A percentile compares a stretch with the other conserved stretches of the same genome.
These are phyloP conservation scores for Synanthedon tipuliformis DNA, from an alignment of 2,888 invertebrate species.

Conservation along the genomic window DNA sequence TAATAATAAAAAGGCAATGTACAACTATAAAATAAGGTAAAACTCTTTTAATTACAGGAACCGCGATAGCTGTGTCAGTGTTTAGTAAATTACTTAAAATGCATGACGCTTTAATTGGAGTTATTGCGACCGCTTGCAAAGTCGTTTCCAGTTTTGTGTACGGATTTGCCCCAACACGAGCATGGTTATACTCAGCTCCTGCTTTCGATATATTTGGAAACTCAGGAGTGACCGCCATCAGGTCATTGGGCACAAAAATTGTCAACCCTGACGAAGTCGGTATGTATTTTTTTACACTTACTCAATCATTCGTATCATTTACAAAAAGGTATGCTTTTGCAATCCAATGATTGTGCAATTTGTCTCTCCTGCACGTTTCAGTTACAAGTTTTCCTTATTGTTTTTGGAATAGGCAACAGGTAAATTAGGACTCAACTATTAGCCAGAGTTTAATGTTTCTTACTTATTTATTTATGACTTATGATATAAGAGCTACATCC, in stretches of 20 bases:
- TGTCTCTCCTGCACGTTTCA: background rate
- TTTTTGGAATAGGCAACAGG: too few species aligned
- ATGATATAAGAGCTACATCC: too few species aligned
- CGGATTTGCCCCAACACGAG: constrained; percentile 46
- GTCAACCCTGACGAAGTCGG: constrained; percentile 65
- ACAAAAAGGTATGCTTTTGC: background rate
- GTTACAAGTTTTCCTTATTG: background rate
- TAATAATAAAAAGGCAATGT: too few species aligned
- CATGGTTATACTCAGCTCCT: constrained; percentile 56
- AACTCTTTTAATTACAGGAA: constrained; percentile 33
- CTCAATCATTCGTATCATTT: background rate
- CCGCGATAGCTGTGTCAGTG: constrained; percentile 49
- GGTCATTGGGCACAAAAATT: constrained; percentile 68
- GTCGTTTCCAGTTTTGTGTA: constrained; percentile 47
- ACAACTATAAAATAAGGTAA: too few species aligned
- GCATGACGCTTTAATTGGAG: constrained; percentile 56
- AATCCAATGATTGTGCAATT: background rate
- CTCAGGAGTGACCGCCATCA: constrained; percentile 62
- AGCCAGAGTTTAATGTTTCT: too few species aligned
- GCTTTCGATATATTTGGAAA: constrained; percentile 64
- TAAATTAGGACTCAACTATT: too few species aligned
- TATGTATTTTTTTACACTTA: constrained; percentile 14
- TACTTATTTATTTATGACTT: too few species aligned
- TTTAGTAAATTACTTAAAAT: constrained; percentile 55
- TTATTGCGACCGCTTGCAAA: constrained; percentile 59